Base-by-base conservation (phyloP, 2,888 invertebrate genomes). In the Eurytoma adleriae region DNA sequence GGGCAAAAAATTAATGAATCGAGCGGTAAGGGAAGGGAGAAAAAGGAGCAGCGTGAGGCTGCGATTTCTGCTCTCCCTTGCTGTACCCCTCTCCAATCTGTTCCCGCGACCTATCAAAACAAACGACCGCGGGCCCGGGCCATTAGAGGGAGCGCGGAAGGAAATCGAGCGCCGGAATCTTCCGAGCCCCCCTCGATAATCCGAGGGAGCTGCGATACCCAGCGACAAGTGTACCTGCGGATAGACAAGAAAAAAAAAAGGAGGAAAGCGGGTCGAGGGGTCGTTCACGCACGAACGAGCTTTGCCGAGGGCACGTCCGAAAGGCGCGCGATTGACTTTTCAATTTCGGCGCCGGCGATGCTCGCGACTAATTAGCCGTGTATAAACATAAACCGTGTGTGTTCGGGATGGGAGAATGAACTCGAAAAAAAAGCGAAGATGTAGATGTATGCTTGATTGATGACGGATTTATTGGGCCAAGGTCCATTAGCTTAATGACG, bases 271-370 rank as follows among this genome's bases (percentile, higher is more conserved):
- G 4, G 57, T 16, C 18, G 14, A 18, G 18, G 13, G 54, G 20
- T 40, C 40, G 40, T 40, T 40, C 40, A 77, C 77, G 77, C 77
- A 68, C 80, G 80, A 77, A 72, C 77, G 77, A 80, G 77, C 80
- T 76, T 76, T 10, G 40, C 40, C 40, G 40, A 40, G 40, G 40
- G 40, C 7, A 40, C 40, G 40, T 40, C 10, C 1, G 10, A 40
- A 7, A 40, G 40, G 40, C 40, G 40, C 40, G 7, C 40, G 7
- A 1, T 72, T 78, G 78, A 72, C 72, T 72, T 78, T 78, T 78
- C 78, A 78, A 72, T 78, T 71, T 73, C 59, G 40, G 66, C 67
- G 48, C 71, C 24, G 50, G 56, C 24, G 20, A 40, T 50, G 54
- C 13, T 16, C 40, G 40, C 16, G 14, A 40, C n/a, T 66, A 30